Evolutionary conservation across 1,140 invertebrate genomes (phyloP).

Genomic region (Oedothorax gibbosus): DNA sequence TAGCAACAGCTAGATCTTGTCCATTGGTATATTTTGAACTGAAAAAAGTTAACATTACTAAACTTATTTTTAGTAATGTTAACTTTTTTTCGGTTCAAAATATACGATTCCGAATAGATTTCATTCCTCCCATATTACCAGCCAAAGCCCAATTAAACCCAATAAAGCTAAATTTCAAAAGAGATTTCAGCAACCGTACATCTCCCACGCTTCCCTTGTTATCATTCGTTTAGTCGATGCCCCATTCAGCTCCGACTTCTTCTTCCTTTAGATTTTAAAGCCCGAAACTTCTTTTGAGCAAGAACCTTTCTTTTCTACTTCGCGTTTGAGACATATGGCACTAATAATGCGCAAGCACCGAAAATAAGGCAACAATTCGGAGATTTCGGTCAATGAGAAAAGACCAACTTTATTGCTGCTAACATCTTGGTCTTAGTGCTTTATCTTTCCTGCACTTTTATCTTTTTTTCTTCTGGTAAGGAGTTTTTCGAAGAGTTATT

Average conservation of each 20-base stretch:
- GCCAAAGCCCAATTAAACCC: conserved; percentile 15
- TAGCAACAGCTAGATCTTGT: no score
- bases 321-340: conserved; percentile 48
- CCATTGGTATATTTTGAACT: no score
- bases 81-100: no score
- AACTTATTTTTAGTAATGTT: no score
- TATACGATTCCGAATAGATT: no score
- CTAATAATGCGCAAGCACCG: conserved; percentile 57
- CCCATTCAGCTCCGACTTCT: conserved; percentile 17
- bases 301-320: neutral
- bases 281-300: conserved; percentile 44
- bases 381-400: conserved; percentile 55
- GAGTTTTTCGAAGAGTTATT: conserved; percentile 56
- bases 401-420: conserved; percentile 56
- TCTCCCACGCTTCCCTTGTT: conserved; percentile 40
- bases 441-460: conserved; percentile 48
- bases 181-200: conserved; percentile 1
- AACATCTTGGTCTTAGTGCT: conserved; percentile 58
- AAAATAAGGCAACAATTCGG: conserved; percentile 52
- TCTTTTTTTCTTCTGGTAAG: conserved; percentile 2
- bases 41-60: no score
- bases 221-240: conserved; percentile 12
- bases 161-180: neutral
- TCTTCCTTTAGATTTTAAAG: conserved; percentile 37
- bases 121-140: no score